Evolutionary conservation across 2,797 vertebrate genomes (phyloP).

Genomic region (Chrysolophus pictus): DNA sequence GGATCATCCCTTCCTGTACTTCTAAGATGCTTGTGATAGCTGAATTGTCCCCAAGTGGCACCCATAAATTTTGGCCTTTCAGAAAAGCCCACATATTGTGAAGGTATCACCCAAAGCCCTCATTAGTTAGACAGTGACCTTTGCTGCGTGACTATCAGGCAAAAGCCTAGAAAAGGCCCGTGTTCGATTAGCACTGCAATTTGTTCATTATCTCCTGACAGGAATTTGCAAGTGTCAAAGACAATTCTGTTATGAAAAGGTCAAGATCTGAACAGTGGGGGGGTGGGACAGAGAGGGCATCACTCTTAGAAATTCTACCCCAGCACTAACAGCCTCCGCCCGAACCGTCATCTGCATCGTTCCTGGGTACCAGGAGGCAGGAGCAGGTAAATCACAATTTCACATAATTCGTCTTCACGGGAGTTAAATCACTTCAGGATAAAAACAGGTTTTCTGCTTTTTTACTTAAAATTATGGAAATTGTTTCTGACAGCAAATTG

Average conservation of each 20-base stretch:
- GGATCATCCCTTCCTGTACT: conserved; percentile 66
- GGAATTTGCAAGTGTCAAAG: conserved; percentile 79
- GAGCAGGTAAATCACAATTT: conserved; percentile 67
- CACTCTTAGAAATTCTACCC: conserved; percentile 68
- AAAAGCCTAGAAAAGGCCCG: conserved; percentile 69
- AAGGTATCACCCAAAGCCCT: conserved; percentile 77
- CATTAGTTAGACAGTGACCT: conserved; percentile 80
- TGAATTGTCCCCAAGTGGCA: conserved; percentile 76
- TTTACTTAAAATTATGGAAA: conserved; percentile 83
- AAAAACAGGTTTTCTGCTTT: conserved; percentile 77
- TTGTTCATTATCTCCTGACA: conserved; percentile 81
- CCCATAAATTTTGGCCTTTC: conserved; percentile 79
- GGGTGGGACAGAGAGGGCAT: conserved; percentile 26
- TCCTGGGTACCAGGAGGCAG: conserved; percentile 40
- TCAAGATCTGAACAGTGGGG: conserved; percentile 67
- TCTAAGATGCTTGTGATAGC: conserved; percentile 68
- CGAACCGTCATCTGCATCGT: neutral
- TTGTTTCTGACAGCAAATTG: conserved; percentile 85
- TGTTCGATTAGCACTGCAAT: conserved; percentile 80
- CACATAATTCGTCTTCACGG: conserved; percentile 75
- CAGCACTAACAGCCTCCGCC: conserved; percentile 35
- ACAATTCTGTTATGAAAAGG: conserved; percentile 78
- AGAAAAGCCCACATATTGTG: conserved; percentile 71
- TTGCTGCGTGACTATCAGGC: conserved; percentile 77
- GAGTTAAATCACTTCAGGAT: conserved; percentile 80